Conservation (phyloP, 1,140 invertebrate species). For the Diuraphis noxia region DNA sequence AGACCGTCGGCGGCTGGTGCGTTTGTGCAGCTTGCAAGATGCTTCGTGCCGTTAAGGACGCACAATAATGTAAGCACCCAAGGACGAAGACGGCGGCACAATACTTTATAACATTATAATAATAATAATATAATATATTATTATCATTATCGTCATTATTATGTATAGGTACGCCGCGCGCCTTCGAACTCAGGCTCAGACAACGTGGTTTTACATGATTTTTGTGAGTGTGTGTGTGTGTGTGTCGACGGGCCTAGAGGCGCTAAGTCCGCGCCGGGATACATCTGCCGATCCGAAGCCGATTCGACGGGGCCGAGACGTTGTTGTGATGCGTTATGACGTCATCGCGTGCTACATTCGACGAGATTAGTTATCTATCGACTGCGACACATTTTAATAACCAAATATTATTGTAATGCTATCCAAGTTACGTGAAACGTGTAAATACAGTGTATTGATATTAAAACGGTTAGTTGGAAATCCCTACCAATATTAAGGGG, state of each 20-base stretch:
- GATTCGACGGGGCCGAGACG: neutral
- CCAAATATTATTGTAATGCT: no score
- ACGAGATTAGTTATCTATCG: neutral
- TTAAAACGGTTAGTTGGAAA: neutral
- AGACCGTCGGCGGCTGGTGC: neutral
- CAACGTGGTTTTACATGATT: neutral
- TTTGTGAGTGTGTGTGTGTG: neutral
- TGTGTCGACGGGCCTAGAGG: neutral
- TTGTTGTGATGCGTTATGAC: neutral
- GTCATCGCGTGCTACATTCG: neutral
- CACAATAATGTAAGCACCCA: neutral
- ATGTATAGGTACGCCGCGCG: neutral
- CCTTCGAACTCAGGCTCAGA: neutral
- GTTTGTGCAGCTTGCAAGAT: conserved; percentile 18
- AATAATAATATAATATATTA: neutral
- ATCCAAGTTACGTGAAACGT: neutral
- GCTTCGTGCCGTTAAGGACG: neutral
- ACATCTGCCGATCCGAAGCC: neutral
- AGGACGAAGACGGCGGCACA: conserved; percentile 5
- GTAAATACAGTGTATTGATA: no score
- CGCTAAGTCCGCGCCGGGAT: neutral
- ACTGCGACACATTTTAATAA: neutral
- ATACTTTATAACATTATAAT: neutral
- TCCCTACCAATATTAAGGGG: no score
- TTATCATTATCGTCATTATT: conserved; percentile 5